Base-by-base conservation (phyloP, 2,113 vertebrate species). In the Atractosteus spatula region DNA sequence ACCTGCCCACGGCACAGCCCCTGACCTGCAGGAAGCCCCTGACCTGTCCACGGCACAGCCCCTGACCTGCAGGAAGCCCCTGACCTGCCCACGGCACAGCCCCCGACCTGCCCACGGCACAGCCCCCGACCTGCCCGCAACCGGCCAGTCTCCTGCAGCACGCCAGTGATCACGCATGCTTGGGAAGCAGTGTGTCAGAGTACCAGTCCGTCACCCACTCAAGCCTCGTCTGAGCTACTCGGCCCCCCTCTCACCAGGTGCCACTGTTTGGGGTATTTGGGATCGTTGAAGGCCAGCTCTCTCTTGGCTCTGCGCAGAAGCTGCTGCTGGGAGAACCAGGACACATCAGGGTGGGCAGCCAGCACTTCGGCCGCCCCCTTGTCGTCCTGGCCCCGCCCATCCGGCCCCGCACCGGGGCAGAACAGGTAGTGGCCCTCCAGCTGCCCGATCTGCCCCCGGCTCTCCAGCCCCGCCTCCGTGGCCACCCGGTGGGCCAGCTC, bases 261-360 rank as follows among this genome's bases (percentile, higher is more conserved):
- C 97, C 97, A 99, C 82, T 99, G 97, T 74, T 91, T 91, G 0
- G 95, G 95, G 77, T 94, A 99, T 72, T 92, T 92, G 75, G 97
- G 96, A 70, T 99, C 97, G 1, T 98, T 98, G 87, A 99, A 99
- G 79, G 87, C 88, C 89, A 99, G 45, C 4, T 92, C 85, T 79
- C 97, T 93, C 81, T 99, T 99, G 44, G 95, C 91, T 47, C 97
- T 91, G 44, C 93, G 94, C 57, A 99, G 93, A 6, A 95, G 80
- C 66, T 81, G 89, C 80, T 99, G 96, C 62, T 95, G 90, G 0
- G 95, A 95, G 80, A 95, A 92, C 97, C 97, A 99, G 68, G 90
- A 78, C 74, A 99, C 95, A 1, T 92, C 79, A 64, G 90, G 90
- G 6, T 99, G 94, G 59, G 80, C 69, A 6, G 91, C 90, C 47